Evolutionary conservation across 2,888 invertebrate species (phyloP).

Genomic region (Apamea anceps): DNA sequence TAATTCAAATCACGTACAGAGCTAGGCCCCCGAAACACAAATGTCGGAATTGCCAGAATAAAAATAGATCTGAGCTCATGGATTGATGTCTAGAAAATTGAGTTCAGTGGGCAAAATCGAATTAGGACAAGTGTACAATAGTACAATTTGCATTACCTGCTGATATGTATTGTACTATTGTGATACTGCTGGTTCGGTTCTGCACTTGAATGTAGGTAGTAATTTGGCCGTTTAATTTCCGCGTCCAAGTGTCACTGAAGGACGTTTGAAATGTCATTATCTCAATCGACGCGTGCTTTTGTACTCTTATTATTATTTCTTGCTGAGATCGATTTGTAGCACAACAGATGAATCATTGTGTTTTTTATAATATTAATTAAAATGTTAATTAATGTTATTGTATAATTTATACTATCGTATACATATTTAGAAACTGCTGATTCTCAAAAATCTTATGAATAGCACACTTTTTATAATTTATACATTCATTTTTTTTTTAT

Average conservation of each 20-base stretch:
- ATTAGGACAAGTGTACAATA: slow-evolving; percentile 48
- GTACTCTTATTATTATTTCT: slow-evolving; percentile 63
- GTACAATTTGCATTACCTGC: slow-evolving; percentile 49
- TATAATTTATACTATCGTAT: slow-evolving; percentile 23
- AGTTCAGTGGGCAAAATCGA: slow-evolving; percentile 49
- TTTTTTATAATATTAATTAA: slow-evolving; percentile 43
- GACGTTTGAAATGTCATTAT: slow-evolving; percentile 82
- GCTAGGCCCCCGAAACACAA: slow-evolving; percentile 65
- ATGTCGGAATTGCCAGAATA: slow-evolving; percentile 52
- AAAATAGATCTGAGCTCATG: slow-evolving; percentile 71
- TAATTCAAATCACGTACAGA: slow-evolving; percentile 72
- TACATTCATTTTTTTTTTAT: neutral
- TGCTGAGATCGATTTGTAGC: slow-evolving; percentile 48
- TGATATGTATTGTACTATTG: slow-evolving; percentile 64
- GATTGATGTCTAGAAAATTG: slow-evolving; percentile 38
- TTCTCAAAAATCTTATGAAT: neutral
- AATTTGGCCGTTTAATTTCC: slow-evolving; percentile 86
- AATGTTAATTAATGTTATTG: slow-evolving; percentile 31
- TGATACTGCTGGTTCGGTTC: slow-evolving; percentile 64
- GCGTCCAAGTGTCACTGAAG: slow-evolving; percentile 83
- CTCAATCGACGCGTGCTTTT: slow-evolving; percentile 68
- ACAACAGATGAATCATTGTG: slow-evolving; percentile 60
- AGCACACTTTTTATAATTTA: neutral
- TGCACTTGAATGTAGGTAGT: slow-evolving; percentile 80
- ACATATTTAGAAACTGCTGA: slow-evolving; percentile 6